Conservation (phyloP, 2,888 invertebrate genomes). For the Eremobia ochroleuca region DNA sequence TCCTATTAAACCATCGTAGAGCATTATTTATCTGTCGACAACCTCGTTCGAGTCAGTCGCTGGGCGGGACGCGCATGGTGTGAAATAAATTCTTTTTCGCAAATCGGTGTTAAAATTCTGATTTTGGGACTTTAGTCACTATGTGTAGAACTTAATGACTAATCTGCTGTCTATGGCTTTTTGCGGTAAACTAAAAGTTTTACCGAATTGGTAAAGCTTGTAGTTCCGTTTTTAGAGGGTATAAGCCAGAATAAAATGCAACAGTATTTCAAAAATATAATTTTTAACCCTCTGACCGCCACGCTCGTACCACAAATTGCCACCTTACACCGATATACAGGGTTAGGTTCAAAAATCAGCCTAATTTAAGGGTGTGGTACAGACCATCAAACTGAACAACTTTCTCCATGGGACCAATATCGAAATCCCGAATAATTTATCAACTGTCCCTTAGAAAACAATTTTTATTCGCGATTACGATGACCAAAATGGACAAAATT, state of each 20-base stretch:
- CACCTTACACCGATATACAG: slow-evolving; percentile 42
- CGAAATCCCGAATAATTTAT: no score
- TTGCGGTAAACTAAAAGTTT: slow-evolving; percentile 59
- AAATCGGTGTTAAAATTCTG: slow-evolving; percentile 62
- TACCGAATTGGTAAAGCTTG: slow-evolving; percentile 53
- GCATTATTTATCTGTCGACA: slow-evolving; percentile 67
- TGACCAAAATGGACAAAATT: no score
- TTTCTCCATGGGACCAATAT: no score
- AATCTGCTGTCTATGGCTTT: slow-evolving; percentile 54
- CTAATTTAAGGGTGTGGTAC: no score
- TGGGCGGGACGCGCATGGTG: slow-evolving; percentile 70
- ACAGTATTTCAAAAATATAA: slow-evolving; percentile 48
- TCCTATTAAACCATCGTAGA: neutral
- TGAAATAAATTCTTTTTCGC: slow-evolving; percentile 59
- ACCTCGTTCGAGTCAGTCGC: slow-evolving; percentile 66
- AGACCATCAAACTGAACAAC: no score
- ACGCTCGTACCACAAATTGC: slow-evolving; percentile 60
- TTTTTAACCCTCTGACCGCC: slow-evolving; percentile 58
- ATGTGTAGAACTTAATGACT: slow-evolving; percentile 27
- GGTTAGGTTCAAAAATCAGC: no score
- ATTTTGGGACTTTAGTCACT: slow-evolving; percentile 60
- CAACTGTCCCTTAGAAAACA: no score
- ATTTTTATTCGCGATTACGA: no score
- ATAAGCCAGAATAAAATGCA: slow-evolving; percentile 43
- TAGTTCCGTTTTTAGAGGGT: slow-evolving; percentile 56